Evolutionary conservation across 1,140 invertebrate genomes (phyloP).

Genomic region (Proctacanthus coquilletti): DNA sequence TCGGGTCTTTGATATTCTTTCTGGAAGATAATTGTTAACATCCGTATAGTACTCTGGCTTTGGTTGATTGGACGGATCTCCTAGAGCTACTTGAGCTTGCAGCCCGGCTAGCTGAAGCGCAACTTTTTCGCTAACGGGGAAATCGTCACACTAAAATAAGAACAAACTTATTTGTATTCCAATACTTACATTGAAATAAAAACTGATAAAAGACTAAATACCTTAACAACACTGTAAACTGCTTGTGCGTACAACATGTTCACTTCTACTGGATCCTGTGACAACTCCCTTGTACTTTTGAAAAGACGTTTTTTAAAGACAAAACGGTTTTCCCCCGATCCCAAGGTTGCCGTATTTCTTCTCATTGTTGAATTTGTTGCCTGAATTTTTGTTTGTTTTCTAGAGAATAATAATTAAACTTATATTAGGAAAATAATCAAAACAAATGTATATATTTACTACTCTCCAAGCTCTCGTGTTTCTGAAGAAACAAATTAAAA

Average conservation of each 20-base stretch:
- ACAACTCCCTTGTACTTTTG: slow-evolving; percentile 71
- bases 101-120: slow-evolving; percentile 83
- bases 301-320: slow-evolving; percentile 86
- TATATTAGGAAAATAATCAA: no score
- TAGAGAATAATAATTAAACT: slow-evolving; percentile 19
- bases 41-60: slow-evolving; percentile 62
- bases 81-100: slow-evolving; percentile 83
- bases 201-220: slow-evolving; percentile 27
- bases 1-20: slow-evolving; percentile 53
- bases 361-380: slow-evolving; percentile 37
- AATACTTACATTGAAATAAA: not conserved
- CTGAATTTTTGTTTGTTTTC: slow-evolving; percentile 46
- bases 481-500: slow-evolving; percentile 10
- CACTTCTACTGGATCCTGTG: slow-evolving; percentile 92
- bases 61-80: slow-evolving; percentile 50
- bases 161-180: no score
- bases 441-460: no score
- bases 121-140: slow-evolving; percentile 87
- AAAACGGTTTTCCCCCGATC: slow-evolving; percentile 79
- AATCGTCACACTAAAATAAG: slow-evolving; percentile 68
- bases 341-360: slow-evolving; percentile 39
- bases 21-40: slow-evolving; percentile 64
- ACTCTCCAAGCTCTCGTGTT: not conserved
- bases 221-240: slow-evolving; percentile 86
- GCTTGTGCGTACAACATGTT: slow-evolving; percentile 90